Base-by-base conservation (phyloP, 2,888 invertebrate genomes). In the Drosophila tanythrix region DNA sequence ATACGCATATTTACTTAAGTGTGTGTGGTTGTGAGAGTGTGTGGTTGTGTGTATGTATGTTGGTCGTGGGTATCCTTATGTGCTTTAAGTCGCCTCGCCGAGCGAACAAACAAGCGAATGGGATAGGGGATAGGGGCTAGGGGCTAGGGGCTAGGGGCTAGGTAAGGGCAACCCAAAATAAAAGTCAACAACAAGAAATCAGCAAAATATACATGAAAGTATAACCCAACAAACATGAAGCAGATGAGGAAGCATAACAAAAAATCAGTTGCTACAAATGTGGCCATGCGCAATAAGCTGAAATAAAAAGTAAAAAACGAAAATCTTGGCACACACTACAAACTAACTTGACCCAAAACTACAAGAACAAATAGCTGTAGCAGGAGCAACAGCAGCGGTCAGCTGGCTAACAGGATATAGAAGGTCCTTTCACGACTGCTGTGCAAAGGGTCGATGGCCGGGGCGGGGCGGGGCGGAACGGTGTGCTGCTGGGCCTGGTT, bases 321-420 rank as follows among this genome's bases (percentile, higher is more conserved):
- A 81, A 83, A 83, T 88, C 83, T 83, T 86, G 40, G 38, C 65
- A 61, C 76, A 78, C 81, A 72, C 74, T 72, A 78, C 78, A 85
- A 80, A 83, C 79, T 82, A 73, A 79, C 70, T 90, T 87, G 87
- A 87, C 87, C 87, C 90, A 68, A 86, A 84, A 88, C 82, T 76
- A 79, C 69, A 84, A 75, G 81, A 82, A 89, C 87, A 87, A 86
- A 89, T 81, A 74, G 61, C 78, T 65, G 56, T 27, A 62, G 25
- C 55, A 48, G 63, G 50, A 61, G 36, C 27, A 53, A 36, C 3
- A 21, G 48, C 48, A 63, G 51, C 50, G 78, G 78, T 79, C 76
- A 79, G 63, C 53, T 57, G 36, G 52, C 59, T 36, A 36, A 60
- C 35, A 31, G 51, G 11, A 65, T 70, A 53, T 35, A 36, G 38